These are phyloP conservation scores for Oceanodroma leucorhoa DNA, from an alignment of 2,797 vertebrate genomes.

Conservation along the genomic window DNA sequence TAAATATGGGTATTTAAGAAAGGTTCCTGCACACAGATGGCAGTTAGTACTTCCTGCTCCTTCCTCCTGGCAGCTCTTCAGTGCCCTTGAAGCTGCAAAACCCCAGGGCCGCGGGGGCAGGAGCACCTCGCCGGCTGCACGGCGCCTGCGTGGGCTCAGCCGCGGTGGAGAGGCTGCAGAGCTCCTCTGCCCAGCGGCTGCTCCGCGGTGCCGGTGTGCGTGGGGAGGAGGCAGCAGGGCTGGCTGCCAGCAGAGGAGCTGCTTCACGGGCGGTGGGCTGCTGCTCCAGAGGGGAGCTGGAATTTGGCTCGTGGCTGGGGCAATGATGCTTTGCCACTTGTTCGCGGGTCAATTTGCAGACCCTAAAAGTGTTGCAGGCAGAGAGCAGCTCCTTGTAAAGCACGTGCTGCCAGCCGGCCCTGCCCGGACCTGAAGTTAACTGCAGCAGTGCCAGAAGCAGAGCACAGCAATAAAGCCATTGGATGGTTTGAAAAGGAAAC, in stretches of 20 bases:
- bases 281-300: accelerated
- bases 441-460: neutral
- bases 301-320: neutral
- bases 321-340: neutral
- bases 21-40: neutral
- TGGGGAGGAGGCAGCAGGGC: neutral
- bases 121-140: accelerated
- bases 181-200: neutral
- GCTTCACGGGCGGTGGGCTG: accelerated
- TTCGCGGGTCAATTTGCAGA: neutral
- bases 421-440: neutral
- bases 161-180: too few relatives aligned
- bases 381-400: neutral
- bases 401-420: neutral
- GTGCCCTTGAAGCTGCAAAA: neutral
- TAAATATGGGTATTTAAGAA: neutral
- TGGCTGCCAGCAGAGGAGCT: accelerated
- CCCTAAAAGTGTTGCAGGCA: neutral
- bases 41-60: neutral
- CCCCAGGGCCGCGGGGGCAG: accelerated
- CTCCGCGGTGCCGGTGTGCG: accelerated
- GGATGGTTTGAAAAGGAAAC: neutral
- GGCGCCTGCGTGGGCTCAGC: accelerated
- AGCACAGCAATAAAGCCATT: neutral
- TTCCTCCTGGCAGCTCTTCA: neutral